phyloP scores from a whole-genome alignment of 2,888 invertebrate species.

The Luffia ferchaultella region DNA sequence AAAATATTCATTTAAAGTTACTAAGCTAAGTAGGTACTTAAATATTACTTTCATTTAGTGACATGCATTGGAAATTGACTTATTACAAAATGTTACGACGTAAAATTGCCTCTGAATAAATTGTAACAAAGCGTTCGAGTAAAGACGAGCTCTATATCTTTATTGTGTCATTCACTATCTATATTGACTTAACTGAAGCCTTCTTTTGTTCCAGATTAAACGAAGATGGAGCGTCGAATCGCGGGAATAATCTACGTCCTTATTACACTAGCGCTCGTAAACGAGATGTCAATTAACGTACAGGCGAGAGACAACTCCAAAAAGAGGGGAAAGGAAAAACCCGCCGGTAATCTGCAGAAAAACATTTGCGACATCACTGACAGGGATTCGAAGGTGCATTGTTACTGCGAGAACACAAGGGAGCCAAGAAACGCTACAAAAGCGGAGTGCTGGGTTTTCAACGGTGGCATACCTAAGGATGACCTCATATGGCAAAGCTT shows the following conservation, averaged over 20 bases:
- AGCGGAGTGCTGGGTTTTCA: slow-evolving; percentile 82
- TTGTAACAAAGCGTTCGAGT: background rate
- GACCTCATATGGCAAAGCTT: slow-evolving; percentile 80
- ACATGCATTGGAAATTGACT: no score
- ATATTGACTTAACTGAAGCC: slow-evolving; percentile 10
- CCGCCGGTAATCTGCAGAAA: slow-evolving; percentile 46
- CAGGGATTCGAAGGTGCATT: slow-evolving; percentile 68
- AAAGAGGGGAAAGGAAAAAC: slow-evolving; percentile 51
- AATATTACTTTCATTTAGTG: no score
- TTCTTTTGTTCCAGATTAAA: slow-evolving; percentile 51
- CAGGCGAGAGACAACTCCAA: slow-evolving; percentile 53
- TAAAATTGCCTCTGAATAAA: no score
- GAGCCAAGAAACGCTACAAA: slow-evolving; percentile 68
- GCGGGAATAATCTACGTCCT: slow-evolving; percentile 47
- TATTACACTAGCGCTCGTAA: slow-evolving; percentile 50
- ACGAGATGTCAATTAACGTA: slow-evolving; percentile 55
- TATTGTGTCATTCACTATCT: slow-evolving; percentile 2
- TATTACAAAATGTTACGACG: no score
- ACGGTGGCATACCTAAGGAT: slow-evolving; percentile 70
- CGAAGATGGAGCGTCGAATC: slow-evolving; percentile 46
- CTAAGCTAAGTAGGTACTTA: no score
- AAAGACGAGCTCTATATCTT: background rate
- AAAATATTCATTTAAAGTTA: no score
- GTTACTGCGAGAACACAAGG: slow-evolving; percentile 71
- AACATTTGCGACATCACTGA: slow-evolving; percentile 68